Conservation (phyloP, 1,140 invertebrate species). For the Drosophila quadrilineata region DNA sequence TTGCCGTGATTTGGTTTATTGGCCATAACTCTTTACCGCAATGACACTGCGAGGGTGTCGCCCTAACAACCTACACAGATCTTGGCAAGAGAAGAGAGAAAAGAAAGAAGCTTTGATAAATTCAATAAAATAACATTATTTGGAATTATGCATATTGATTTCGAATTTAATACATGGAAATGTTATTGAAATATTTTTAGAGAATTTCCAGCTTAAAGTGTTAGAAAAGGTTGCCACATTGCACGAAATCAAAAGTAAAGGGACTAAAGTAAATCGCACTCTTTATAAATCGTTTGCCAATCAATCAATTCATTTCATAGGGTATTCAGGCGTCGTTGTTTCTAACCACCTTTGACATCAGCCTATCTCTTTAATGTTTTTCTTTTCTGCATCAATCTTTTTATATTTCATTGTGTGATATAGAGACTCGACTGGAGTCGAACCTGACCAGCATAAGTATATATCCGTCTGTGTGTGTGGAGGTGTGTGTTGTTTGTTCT, state of each 20-base stretch:
- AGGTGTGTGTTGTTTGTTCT: constrained; percentile 65
- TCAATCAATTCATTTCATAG: constrained; percentile 31
- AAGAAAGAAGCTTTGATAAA: constrained; percentile 20
- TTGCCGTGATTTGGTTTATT: constrained; percentile 74
- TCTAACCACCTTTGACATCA: neutral
- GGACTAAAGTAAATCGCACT: constrained; percentile 5
- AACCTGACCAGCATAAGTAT: constrained; percentile 46
- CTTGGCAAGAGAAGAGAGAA: neutral
- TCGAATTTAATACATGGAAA: constrained; percentile 20
- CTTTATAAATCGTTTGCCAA: constrained; percentile 19
- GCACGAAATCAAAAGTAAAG: too few species aligned
- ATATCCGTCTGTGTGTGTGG: constrained; percentile 44
- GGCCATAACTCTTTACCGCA: constrained; percentile 75
- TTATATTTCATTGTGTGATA: constrained; percentile 22
- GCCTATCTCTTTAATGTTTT: constrained; percentile 38
- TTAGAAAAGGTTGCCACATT: too few species aligned
- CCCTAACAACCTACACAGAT: constrained; percentile 1
- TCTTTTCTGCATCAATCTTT: constrained; percentile 41
- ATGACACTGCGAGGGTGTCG: constrained; percentile 39
- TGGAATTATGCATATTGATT: constrained; percentile 11
- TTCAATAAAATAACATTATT: constrained; percentile 14
- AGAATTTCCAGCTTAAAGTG: neutral
- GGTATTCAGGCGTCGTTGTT: constrained; percentile 16
- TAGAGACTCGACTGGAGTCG: constrained; percentile 34
- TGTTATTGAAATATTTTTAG: neutral